phyloP scores from a whole-genome alignment of 2,797 vertebrate genomes.

The Muraenolepis orangiensis region DNA sequence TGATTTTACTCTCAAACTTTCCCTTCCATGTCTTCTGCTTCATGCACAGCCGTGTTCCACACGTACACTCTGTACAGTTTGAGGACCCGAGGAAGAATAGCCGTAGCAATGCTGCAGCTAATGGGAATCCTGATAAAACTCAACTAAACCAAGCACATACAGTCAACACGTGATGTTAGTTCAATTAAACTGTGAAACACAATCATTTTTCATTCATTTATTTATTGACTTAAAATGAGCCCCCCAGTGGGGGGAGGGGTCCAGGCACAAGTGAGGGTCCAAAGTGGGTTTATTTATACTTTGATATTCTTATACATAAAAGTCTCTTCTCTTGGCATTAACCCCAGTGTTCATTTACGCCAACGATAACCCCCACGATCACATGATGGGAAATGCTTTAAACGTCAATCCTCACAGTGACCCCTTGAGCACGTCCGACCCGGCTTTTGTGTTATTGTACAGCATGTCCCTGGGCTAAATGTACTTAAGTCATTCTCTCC shows the following conservation, averaged over 20 bases:
- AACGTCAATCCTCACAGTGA: not conserved
- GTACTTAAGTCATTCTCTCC: not conserved
- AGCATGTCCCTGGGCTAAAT: not conserved
- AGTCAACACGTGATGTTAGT: not conserved
- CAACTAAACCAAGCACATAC: too few relatives aligned
- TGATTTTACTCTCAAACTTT: slow-evolving; percentile 25
- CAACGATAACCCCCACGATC: not conserved
- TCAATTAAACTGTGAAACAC: not conserved
- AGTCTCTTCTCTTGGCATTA: not conserved
- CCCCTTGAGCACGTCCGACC: not conserved
- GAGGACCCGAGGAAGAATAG: too few relatives aligned
- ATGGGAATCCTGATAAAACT: too few relatives aligned
- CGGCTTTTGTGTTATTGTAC: not conserved
- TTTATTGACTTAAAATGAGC: not conserved
- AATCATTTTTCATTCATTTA: not conserved
- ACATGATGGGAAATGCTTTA: not conserved
- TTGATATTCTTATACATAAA: not conserved
- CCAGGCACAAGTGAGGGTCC: not conserved
- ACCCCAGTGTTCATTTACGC: not conserved
- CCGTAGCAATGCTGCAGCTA: too few relatives aligned
- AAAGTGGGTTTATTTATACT: not conserved
- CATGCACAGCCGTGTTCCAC: not conserved
- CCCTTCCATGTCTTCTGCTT: not conserved
- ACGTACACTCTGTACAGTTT: too few relatives aligned
- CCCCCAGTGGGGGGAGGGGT: not conserved